Evolutionary conservation across 2,113 vertebrate genomes (phyloP), one percentile per base, ranked within the genome.

Genomic region (Microcebus murinus): DNA sequence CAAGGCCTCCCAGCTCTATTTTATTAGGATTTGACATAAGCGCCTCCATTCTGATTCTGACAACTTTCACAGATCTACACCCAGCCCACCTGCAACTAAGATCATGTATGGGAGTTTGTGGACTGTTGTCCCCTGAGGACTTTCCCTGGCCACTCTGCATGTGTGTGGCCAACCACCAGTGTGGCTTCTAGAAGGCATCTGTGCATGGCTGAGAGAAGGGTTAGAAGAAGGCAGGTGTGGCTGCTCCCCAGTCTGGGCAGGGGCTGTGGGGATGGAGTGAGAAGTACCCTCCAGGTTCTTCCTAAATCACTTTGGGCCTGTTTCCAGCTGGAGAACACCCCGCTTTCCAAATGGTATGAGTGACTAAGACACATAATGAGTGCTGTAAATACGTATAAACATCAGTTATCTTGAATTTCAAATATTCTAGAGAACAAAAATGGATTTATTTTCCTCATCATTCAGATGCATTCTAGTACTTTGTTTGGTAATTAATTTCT

Each of bases 141-240:
- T 25, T 21, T 18, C 50, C 18, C 52, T 17, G 42, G 63, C 8
- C 45, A 5, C 27, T 25, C 27, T 17, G 15, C 18, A 5, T 14
- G 10, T 9, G 34, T 4, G 21, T 17, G 57, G 27, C 48, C 73
- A 27, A 50, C 18, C 8, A 2, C 6, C 65, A 31, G 59, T 1
- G 21, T 0, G 0, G 74, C 27, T 23, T 76, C 13, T 1, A 0
- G 45, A 0, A n/a, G n/a, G 14, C 15, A 50, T 39, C 11, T 11
- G 77, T 25, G 36, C 3, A 5, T 1, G 1, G 36, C 42, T 20
- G 27, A 31, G 29, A 50, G 67, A n/a, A 15, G 36, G 34, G 13
- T 25, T 1, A 2, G 14, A 65, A 2, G 18, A 65, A 93, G 81
- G 25, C 23, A 31, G 77, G 20, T 0, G 6, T 17, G 65, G 59